A percentile compares a stretch with the other conserved stretches of the same genome.
Evolutionary conservation across 1,140 invertebrate genomes (phyloP).

Genomic region (Geopemphigus sp.): DNA sequence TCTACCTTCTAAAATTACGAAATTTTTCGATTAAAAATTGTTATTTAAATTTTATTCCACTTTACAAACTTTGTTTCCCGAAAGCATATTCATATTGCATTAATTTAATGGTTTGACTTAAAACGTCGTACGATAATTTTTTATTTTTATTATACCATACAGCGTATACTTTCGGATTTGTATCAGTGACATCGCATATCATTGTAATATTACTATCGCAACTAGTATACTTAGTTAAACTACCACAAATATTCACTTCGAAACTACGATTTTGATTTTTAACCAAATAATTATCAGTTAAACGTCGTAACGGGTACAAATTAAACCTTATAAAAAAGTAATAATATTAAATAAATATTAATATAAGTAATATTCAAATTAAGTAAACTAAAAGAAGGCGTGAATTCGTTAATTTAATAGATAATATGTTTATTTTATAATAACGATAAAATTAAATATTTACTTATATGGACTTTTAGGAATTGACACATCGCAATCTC

Average conservation of each 20-base stretch:
- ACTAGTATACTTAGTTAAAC: conserved; percentile 1
- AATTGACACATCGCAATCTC: not conserved
- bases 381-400: too few relatives aligned
- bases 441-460: not conserved
- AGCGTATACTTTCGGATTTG: conserved; percentile 12
- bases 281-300: conserved; percentile 21
- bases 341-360: not conserved
- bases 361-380: not conserved
- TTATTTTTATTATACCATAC: not conserved
- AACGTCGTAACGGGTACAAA: conserved; percentile 5
- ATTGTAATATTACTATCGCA: conserved; percentile 31
- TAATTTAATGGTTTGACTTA: not conserved
- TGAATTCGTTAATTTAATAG: too few relatives aligned
- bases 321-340: conserved; percentile 19
- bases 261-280: conserved; percentile 21
- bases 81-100: conserved; percentile 1
- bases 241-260: conserved; percentile 33
- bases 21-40: not conserved
- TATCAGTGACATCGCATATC: conserved; percentile 36
- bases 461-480: conserved; percentile 7
- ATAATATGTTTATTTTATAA: too few relatives aligned
- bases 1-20: not conserved
- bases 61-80: conserved; percentile 8
- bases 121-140: not conserved
- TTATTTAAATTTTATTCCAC: not conserved